Evolutionary conservation across 2,797 vertebrate species (phyloP).

Genomic region (Craterocephalus amniculus): DNA sequence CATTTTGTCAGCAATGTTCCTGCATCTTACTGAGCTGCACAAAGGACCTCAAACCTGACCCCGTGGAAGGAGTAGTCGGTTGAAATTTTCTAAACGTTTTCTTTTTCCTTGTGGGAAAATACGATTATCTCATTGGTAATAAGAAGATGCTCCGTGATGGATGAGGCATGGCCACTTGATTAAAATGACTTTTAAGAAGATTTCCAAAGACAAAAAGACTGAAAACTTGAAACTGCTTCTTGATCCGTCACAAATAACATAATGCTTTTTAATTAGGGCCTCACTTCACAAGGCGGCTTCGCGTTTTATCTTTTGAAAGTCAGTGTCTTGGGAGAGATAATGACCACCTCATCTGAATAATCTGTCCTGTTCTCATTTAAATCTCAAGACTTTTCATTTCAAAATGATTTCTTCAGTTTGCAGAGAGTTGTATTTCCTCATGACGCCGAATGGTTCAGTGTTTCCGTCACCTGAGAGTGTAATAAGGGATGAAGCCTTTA

Average conservation of each 20-base stretch:
- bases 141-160: background rate
- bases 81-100: conserved; percentile 7
- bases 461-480: conserved; percentile 62
- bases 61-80: conserved; percentile 7
- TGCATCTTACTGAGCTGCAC: conserved; percentile 3
- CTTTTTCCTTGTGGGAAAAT: background rate
- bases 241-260: conserved; percentile 6
- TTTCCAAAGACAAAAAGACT: conserved; percentile 1
- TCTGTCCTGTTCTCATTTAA: background rate
- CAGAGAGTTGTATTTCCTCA: conserved; percentile 30
- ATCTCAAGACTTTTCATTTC: conserved; percentile 9
- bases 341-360: background rate
- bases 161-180: background rate
- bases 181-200: background rate
- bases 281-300: background rate
- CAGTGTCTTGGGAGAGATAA: conserved; percentile 7
- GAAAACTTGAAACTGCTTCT: background rate
- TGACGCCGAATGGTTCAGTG: conserved; percentile 41
- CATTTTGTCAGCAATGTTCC: conserved; percentile 17
- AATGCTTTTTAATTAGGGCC: conserved; percentile 22
- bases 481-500: conserved; percentile 16
- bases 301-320: background rate
- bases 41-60: background rate
- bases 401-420: conserved; percentile 23
- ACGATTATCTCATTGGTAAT: background rate